A percentile compares a stretch with the other conserved stretches of the same genome.
Conservation (phyloP, 2,113 vertebrate genomes). For the Tonatia bakeri region DNA sequence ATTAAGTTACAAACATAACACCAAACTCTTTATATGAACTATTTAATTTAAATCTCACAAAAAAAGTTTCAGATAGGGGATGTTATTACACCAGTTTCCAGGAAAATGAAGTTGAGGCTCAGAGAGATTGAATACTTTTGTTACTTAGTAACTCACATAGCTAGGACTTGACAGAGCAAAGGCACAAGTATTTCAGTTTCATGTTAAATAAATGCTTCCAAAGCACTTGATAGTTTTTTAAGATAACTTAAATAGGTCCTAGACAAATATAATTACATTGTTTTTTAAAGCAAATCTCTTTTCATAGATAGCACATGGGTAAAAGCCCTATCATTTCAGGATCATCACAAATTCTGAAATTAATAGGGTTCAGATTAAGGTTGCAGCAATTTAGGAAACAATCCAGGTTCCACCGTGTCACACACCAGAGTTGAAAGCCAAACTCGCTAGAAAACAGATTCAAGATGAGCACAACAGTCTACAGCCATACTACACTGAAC, state of each 20-base stretch:
- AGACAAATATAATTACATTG: conserved; percentile 11
- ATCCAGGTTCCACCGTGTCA: not conserved
- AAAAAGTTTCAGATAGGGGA: not conserved
- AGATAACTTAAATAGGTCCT: conserved; percentile 5
- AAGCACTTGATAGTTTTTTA: not conserved
- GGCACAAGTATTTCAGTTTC: not conserved
- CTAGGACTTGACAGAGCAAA: not conserved
- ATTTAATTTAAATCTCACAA: not conserved
- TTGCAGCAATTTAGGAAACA: not conserved
- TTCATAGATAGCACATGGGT: not conserved
- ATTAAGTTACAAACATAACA: not conserved
- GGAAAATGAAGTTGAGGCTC: not conserved
- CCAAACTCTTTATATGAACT: not conserved
- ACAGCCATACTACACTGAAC: no score
- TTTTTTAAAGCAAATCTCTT: conserved; percentile 44
- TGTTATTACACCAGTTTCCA: not conserved
- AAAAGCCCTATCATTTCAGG: conserved; percentile 26
- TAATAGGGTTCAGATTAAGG: conserved; percentile 11
- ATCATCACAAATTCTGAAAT: conserved; percentile 37
- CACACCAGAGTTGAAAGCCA: not conserved
- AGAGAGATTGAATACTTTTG: not conserved
- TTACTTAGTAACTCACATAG: not conserved
- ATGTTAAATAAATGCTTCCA: conserved; percentile 7
- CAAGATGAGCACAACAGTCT: not conserved
- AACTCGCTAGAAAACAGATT: not conserved